A percentile compares a stretch with the other conserved stretches of the same genome.
These are phyloP conservation scores for Poecilobothrus nobilitatus DNA, from an alignment of 2,888 invertebrate genomes.

Conservation along the genomic window DNA sequence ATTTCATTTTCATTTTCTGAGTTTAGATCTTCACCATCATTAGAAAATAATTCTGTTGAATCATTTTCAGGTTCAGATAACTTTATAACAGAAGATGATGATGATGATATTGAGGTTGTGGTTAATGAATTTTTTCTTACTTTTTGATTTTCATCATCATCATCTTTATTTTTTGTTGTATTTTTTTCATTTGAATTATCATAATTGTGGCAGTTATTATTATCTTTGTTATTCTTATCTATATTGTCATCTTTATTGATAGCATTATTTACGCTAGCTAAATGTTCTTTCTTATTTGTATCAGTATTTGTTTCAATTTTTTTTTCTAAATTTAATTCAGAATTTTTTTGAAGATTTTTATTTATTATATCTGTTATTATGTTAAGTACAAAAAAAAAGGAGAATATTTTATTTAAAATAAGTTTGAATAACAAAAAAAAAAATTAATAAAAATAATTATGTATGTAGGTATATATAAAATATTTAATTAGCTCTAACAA, in stretches of 20 bases:
- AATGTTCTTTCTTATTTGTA: no score
- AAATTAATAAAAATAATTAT: no score
- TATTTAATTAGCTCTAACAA: no score
- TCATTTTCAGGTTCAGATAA: constrained; percentile 8
- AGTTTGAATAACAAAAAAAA: no score
- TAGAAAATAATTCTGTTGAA: neutral
- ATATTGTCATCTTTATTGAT: neutral
- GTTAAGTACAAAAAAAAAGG: no score
- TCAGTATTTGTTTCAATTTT: no score
- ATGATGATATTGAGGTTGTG: neutral
- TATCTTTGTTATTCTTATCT: neutral
- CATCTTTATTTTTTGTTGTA: neutral
- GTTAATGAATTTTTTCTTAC: neutral
- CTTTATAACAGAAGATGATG: neutral
- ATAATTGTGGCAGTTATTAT: neutral
- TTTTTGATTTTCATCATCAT: neutral
- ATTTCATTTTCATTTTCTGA: neutral
- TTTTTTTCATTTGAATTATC: neutral
- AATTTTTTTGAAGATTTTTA: no score
- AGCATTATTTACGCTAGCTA: no score
- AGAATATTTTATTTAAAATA: no score
- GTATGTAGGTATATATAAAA: no score
- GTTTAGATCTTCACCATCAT: neutral
- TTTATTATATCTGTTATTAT: no score
- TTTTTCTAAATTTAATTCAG: no score